Evolutionary conservation across 2,113 vertebrate species (phyloP), one percentile per base, ranked within the genome.

Genomic region (Sakesphorus luctuosus): DNA sequence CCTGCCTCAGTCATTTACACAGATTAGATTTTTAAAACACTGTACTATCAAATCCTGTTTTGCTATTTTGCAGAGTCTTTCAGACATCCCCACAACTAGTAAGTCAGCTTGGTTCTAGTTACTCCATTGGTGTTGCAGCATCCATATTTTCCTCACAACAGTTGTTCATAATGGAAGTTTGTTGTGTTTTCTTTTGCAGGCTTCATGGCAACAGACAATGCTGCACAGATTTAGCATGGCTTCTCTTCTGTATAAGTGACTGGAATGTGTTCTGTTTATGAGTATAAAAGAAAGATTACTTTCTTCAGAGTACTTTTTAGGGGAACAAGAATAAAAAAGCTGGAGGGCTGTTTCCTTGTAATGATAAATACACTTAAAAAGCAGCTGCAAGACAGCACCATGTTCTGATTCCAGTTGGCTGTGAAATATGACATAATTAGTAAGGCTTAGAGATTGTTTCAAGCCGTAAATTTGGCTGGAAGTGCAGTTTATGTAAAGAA

Each of bases 331-430:
- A 52, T 47, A 21, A 35, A 49, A 74, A 35, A 17, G 4, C 18
- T 66, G 35, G 40, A 84, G 25, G 24, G 14, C 8, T 73, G 17
- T 89, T 91, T 89, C 31, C 20, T 43, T 74, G n/a, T 56, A 88
- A 69, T 86, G 82, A 69, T 83, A 78, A 90, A 58, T 66, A 35
- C 40, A 31, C 87, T 96, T 26, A 72, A 81, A 88, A 95, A 61
- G 58, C 84, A 94, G 31, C 55, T 90, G 66, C 52, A 79, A 76
- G 86, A 79, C 47, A 63, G 36, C 12, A 18, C n/a, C 10, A 7
- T 80, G 55, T 62, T 78, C 26, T 90, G n/a, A 71, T 90, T 79
- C 66, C 83, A 76, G 40, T 6, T 95, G 75, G 23, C 81, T 87
- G 71, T 73, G 67, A 91, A 90, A 87, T 90, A 76, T 87, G 50